These are phyloP conservation scores for Euthynnus affinis DNA, from an alignment of 2,797 vertebrate species.

Conservation along the genomic window DNA sequence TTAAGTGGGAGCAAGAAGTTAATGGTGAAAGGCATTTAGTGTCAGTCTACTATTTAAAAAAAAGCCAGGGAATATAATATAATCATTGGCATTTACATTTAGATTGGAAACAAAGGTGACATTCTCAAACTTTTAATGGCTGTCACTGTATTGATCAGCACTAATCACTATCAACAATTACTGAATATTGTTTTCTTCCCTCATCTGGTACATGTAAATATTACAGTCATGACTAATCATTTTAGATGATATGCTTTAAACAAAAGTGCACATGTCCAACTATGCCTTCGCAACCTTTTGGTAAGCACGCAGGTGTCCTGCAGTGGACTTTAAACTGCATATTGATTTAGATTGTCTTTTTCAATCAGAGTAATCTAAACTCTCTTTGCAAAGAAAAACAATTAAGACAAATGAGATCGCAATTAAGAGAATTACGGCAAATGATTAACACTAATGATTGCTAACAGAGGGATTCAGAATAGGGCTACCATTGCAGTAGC, in stretches of 20 bases:
- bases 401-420: conserved; percentile 51
- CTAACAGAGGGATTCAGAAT: conserved; percentile 31
- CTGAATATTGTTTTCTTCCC: not conserved
- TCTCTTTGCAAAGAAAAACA: conserved; percentile 44
- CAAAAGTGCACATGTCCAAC: not conserved
- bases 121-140: conserved; percentile 48
- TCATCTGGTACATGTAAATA: not conserved
- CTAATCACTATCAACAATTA: conserved; percentile 35
- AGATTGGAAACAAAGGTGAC: conserved; percentile 38
- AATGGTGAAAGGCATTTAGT: conserved; percentile 27
- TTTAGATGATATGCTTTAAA: conserved; percentile 3
- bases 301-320: conserved; percentile 25
- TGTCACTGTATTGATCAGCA: conserved; percentile 24
- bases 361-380: conserved; percentile 48
- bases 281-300: not conserved
- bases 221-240: not conserved
- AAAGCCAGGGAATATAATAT: not conserved
- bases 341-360: conserved; percentile 44
- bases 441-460: conserved; percentile 60
- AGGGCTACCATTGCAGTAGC: conserved; percentile 29
- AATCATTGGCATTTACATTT: conserved; percentile 48
- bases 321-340: conserved; percentile 1
- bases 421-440: conserved; percentile 60
- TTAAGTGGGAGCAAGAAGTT: conserved; percentile 38
- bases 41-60: conserved; percentile 13